A percentile compares a stretch with the other conserved stretches of the same genome.
Evolutionary conservation across 2,888 invertebrate genomes (phyloP).

Genomic region (Ophonus ardosiacus): DNA sequence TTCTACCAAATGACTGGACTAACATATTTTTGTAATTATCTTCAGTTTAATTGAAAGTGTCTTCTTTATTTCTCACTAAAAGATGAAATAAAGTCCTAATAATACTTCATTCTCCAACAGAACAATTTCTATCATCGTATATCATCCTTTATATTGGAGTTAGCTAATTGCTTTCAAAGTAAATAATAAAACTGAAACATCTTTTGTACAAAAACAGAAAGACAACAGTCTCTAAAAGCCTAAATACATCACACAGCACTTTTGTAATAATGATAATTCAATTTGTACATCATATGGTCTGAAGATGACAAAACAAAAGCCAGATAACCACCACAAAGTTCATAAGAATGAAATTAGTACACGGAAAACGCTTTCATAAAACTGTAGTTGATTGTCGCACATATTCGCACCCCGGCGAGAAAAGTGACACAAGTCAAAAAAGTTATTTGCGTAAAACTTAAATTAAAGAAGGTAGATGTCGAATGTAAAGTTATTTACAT

Average conservation of each 20-base stretch:
- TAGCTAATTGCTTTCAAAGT: constrained; percentile 32
- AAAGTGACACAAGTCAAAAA: too few species aligned
- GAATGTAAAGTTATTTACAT: too few species aligned
- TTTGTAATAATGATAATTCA: constrained; percentile 51
- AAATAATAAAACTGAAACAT: constrained; percentile 19
- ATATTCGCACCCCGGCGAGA: too few species aligned
- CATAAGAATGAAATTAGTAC: background rate
- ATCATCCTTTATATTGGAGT: background rate
- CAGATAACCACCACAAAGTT: background rate
- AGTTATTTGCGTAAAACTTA: too few species aligned
- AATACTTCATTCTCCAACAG: background rate
- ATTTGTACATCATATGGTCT: constrained; percentile 43
- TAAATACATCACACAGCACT: background rate
- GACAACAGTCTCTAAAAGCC: constrained; percentile 7
- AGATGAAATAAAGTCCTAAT: background rate
- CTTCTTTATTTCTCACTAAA: background rate
- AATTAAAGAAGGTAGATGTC: too few species aligned
- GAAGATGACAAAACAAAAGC: background rate
- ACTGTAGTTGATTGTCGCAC: too few species aligned
- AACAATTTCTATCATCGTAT: background rate
- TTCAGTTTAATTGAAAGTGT: background rate
- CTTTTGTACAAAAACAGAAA: constrained; percentile 19
- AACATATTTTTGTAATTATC: too few species aligned
- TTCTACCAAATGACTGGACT: too few species aligned
- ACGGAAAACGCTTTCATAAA: background rate